Base-by-base conservation (phyloP, 1,140 invertebrate genomes). In the Drosophila simulans region DNA sequence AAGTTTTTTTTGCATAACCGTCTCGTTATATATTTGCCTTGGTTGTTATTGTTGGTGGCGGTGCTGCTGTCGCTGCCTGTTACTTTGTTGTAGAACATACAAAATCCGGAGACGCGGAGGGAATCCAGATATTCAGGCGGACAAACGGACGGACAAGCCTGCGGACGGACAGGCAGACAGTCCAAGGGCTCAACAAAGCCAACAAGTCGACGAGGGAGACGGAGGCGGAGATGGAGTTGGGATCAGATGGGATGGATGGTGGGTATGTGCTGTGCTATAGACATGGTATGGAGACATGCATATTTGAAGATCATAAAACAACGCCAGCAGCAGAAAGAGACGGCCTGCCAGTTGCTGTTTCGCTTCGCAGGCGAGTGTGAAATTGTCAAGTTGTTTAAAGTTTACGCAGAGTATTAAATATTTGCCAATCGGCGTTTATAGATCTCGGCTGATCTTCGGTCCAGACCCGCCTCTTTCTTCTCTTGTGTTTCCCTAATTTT, bases 381-480 rank as follows among this genome's bases (percentile, higher is more conserved):
- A 88, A 88, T 88, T 88, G 83, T 86, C 83, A 86, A 86, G 83
- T 89, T 89, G 77, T 89, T 89, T 89, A 89, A 89, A 89, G 84
- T 89, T 89, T 89, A 89, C 84, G 84, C 80, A 89, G 84, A 77
- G 82, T 89, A 80, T 89, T 89, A 89, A 89, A 89, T 89, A 89
- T 89, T 89, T 89, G 84, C 84, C 85, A 73, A 89, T 89, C 84
- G 84, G 84, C 84, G 85, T 89, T 89, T 89, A 89, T 89, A 89
- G 84, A 89, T 89, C 77, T 89, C 58, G 73, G 46, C 78, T 72
- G 72, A 65, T 69, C 78, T 63, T 17, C 25, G 59, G 39, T 63
- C 39, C 59, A 70, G 35, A 17, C 53, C 48, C 37, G 70, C 48
- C 72, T 60, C 42, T 37, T 34, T 52, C 22, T 46, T 40, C 43